Base-by-base conservation (phyloP, 2,113 vertebrate species). In the Pelvicachromis taeniatus region DNA sequence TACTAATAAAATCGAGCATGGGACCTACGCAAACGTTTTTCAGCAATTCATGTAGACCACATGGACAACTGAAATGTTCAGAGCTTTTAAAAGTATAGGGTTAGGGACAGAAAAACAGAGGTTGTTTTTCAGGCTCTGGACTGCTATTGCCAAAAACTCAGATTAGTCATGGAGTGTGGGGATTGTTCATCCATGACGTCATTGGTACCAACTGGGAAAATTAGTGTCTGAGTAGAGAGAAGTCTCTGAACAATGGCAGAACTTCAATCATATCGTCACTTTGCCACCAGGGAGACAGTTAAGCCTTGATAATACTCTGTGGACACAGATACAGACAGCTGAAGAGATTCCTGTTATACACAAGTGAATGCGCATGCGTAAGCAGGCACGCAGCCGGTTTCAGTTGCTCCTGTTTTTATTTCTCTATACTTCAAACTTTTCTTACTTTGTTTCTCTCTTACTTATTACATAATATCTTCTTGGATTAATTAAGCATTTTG, bases 281-380 rank as follows among this genome's bases (percentile, higher is more conserved):
- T 68, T 68, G 13, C 38, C 38, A 6, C 38, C 38, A 68, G 42
- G 7, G 63, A 42, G 38, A 68, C 42, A 68, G 35, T 16, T 68
- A 68, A 68, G 63, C 38, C 63, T 68, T 68, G 35, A 42, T 42
- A 68, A 68, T 16, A 68, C 35, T 42, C 63, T 68, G 61, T 65
- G 38, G 63, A 68, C 63, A 68, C 63, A 42, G 61, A 68, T 23
- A 23, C 38, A 68, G 63, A 68, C 63, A 68, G 63, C 63, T 68
- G 63, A n/a, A 42, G 63, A 42, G n/a, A 68, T 68, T 0, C n/a
- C 63, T 68, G 63, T 26, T 42, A 38, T 68, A 68, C 63, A 65
- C 33, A 65, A 65, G 59, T 65, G 11, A 65, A 65, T 38, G 6
- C 33, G 59, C 19, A 65, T 38, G 33, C 19, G 19, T 38, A 38